Evolutionary conservation across 2,113 vertebrate species (phyloP).

Genomic region (Eulemur macaco): DNA sequence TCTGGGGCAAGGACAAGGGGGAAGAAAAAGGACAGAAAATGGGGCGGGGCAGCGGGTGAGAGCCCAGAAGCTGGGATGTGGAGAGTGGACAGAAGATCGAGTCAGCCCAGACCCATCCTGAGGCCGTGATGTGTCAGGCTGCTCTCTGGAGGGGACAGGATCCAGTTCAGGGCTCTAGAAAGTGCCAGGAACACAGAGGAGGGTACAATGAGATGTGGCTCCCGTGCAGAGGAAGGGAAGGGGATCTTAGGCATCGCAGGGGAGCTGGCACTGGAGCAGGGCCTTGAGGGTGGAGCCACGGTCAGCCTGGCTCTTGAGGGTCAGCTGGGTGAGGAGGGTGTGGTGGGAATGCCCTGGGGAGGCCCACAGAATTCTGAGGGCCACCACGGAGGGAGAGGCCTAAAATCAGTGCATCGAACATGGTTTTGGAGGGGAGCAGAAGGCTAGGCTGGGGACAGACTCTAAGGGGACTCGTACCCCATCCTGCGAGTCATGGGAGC

Average conservation of each 20-base stretch:
- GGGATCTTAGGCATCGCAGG: not conserved
- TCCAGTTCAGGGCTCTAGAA: not conserved
- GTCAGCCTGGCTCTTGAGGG: too few relatives aligned
- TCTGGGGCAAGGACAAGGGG: not conserved
- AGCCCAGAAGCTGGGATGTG: not conserved
- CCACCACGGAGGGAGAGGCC: not conserved
- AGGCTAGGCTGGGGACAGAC: not conserved
- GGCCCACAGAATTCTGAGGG: not conserved
- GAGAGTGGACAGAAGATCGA: not conserved
- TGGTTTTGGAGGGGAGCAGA: not conserved
- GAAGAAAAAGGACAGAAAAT: not conserved
- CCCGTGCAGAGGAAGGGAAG: not conserved
- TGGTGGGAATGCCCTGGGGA: not conserved
- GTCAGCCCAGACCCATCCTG: not conserved
- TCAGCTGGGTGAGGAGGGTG: not conserved
- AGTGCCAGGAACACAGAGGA: not conserved
- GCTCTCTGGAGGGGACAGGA: not conserved
- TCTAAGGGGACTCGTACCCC: not conserved
- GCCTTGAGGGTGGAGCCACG: not conserved
- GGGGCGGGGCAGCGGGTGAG: not conserved
- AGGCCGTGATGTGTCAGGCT: not conserved
- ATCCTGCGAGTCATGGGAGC: not conserved
- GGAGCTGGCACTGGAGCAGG: not conserved
- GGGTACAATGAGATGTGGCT: not conserved
- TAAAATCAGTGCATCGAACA: not conserved